Evolutionary conservation across 2,888 invertebrate genomes (phyloP).

Genomic region (Trisateles emortualis): DNA sequence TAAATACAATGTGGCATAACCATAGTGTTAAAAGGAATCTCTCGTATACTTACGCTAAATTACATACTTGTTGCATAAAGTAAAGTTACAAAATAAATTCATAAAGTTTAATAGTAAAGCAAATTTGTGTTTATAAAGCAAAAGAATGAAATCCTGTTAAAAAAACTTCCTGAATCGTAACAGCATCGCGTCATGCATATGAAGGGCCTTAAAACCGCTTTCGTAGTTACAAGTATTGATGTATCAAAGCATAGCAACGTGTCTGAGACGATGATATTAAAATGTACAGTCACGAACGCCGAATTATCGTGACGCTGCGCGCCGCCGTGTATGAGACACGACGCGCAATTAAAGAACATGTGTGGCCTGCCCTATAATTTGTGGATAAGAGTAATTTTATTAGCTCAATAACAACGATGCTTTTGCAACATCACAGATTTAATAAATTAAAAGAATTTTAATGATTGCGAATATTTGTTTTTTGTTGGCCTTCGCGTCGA

Average conservation of each 20-base stretch:
- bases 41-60: no score
- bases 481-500: slow-evolving; percentile 19
- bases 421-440: slow-evolving; percentile 44
- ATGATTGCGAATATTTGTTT: slow-evolving; percentile 11
- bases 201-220: slow-evolving; percentile 19
- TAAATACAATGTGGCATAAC: no score
- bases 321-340: slow-evolving; percentile 56
- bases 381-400: slow-evolving; percentile 33
- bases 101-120: not conserved
- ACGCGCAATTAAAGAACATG: slow-evolving; percentile 49
- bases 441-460: slow-evolving; percentile 28
- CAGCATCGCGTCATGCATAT: slow-evolving; percentile 6
- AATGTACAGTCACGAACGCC: slow-evolving; percentile 76
- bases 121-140: not conserved
- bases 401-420: slow-evolving; percentile 22
- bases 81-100: no score
- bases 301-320: slow-evolving; percentile 63
- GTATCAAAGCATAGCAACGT: slow-evolving; percentile 78
- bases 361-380: slow-evolving; percentile 52
- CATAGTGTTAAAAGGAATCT: no score
- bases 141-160: not conserved
- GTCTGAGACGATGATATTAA: slow-evolving; percentile 70
- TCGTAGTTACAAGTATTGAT: slow-evolving; percentile 64
- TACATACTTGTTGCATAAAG: no score
- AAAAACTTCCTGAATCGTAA: not conserved